phyloP scores from a whole-genome alignment of 1,140 invertebrate genomes.

The Scylla paramamosain region DNA sequence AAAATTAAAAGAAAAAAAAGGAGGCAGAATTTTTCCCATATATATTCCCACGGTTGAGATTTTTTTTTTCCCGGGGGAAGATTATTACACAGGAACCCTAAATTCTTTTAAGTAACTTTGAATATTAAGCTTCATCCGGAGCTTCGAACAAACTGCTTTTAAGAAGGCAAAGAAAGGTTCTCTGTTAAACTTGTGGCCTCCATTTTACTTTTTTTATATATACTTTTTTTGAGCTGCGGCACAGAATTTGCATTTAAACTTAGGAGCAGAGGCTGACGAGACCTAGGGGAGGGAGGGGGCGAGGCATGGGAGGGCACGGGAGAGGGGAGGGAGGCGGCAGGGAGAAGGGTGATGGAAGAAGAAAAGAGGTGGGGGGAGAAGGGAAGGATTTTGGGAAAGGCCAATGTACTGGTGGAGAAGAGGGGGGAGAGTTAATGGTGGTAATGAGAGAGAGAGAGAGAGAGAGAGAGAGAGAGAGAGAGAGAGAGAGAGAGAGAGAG shows the following conservation, averaged over 20 bases:
- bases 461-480: slow-evolving; percentile 19
- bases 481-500: too few relatives aligned
- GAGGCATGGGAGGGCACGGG: not conserved
- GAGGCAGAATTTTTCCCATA: not conserved
- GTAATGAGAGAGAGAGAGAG: not conserved
- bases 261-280: not conserved
- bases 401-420: too few relatives aligned
- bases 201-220: not conserved
- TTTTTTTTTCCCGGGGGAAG: not conserved
- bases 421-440: too few relatives aligned
- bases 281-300: not conserved
- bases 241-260: slow-evolving; percentile 24
- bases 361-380: not conserved
- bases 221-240: not conserved
- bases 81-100: slow-evolving; percentile 3
- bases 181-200: slow-evolving; percentile 22
- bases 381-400: not conserved
- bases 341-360: not conserved
- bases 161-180: slow-evolving; percentile 14
- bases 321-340: not conserved
- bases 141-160: slow-evolving; percentile 21
- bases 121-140: slow-evolving; percentile 22
- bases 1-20: not conserved
- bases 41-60: not conserved
- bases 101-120: slow-evolving; percentile 16